These are phyloP conservation scores for Melanerpes formicivorus DNA, from an alignment of 2,113 vertebrate species.

Conservation along the genomic window DNA sequence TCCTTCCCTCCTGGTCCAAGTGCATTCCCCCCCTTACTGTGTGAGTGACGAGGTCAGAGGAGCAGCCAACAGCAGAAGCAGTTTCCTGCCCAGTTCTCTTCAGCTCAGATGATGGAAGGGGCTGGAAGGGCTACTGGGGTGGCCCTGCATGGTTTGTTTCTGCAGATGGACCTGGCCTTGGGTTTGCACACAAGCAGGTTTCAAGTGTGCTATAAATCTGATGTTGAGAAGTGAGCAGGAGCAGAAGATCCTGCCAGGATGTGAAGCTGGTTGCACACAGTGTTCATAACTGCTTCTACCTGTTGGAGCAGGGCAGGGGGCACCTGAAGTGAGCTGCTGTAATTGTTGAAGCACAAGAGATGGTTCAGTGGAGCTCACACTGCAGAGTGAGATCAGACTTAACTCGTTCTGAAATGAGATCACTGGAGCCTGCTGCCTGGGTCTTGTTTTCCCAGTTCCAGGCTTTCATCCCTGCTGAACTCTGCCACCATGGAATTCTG, in stretches of 20 bases:
- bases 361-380: accelerated
- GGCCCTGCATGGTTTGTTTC: not conserved
- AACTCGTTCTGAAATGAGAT: not conserved
- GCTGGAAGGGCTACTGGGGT: not conserved
- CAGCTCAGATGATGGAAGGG: not conserved
- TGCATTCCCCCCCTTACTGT: not conserved
- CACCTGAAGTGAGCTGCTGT: not conserved
- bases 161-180: accelerated
- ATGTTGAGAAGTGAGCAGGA: accelerated
- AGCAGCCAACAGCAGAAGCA: not conserved
- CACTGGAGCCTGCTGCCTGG: not conserved
- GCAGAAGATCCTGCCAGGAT: accelerated
- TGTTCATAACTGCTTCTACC: not conserved
- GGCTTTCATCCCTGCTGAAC: not conserved
- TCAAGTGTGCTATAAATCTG: not conserved
- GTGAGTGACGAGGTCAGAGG: not conserved
- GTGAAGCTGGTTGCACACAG: not conserved
- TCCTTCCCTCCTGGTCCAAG: not conserved
- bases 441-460: not conserved
- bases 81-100: not conserved
- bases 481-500: not conserved
- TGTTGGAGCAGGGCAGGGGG: not conserved
- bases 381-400: not conserved
- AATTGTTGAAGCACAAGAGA: accelerated
- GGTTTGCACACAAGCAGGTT: not conserved